A percentile compares a stretch with the other conserved stretches of the same genome.
phyloP scores from a whole-genome alignment of 2,888 invertebrate species.

The Furcula furcula region DNA sequence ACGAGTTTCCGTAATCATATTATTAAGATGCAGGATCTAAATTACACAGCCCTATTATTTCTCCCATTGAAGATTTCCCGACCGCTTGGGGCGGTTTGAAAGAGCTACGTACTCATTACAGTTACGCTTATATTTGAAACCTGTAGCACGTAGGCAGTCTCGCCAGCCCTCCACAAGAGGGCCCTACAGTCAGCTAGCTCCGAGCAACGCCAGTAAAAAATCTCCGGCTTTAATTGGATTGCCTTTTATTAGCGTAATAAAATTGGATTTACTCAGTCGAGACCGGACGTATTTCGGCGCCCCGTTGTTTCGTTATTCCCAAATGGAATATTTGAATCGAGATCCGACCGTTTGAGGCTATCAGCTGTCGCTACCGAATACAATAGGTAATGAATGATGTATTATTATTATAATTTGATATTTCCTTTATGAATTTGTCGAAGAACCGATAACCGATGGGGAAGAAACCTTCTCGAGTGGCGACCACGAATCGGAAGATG shows the following conservation, averaged over 20 bases:
- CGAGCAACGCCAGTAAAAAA: conserved; percentile 62
- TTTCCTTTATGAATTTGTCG: too few relatives aligned
- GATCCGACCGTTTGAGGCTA: conserved; percentile 28
- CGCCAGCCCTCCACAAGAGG: conserved; percentile 47
- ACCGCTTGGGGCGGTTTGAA: conserved; percentile 7
- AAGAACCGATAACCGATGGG: too few relatives aligned
- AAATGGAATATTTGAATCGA: conserved; percentile 45
- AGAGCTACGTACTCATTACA: conserved; percentile 29
- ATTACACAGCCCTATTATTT: conserved; percentile 28
- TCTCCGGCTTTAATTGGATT: conserved; percentile 73
- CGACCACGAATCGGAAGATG: too few relatives aligned
- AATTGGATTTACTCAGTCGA: conserved; percentile 68
- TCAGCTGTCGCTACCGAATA: conserved; percentile 23
- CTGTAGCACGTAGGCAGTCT: conserved; percentile 41
- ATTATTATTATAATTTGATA: too few relatives aligned
- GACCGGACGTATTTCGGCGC: conserved; percentile 49
- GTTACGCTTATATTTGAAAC: conserved; percentile 52
- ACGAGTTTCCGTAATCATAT: conserved; percentile 17
- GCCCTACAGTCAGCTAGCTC: conserved; percentile 43
- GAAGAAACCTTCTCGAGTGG: too few relatives aligned
- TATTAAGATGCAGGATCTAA: conserved; percentile 26
- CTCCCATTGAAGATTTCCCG: conserved; percentile 18
- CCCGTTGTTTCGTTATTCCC: conserved; percentile 54
- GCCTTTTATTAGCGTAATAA: conserved; percentile 78
- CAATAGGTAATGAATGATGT: too few relatives aligned